phyloP scores from a whole-genome alignment of 2,797 vertebrate species.

The Dendrocincla fuliginosa region DNA sequence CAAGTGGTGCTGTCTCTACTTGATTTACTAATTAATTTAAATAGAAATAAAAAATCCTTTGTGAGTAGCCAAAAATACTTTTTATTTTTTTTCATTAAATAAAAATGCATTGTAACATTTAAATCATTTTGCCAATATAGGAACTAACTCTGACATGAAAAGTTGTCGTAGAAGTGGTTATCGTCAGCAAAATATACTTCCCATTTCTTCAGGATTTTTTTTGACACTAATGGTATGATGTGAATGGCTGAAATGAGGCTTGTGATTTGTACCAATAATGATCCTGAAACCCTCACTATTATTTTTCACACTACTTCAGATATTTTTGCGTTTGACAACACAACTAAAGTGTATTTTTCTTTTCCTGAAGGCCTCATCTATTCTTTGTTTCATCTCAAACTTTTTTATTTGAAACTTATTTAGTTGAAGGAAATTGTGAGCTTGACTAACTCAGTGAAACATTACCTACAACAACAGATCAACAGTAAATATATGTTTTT shows the following conservation, averaged over 20 bases:
- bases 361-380: background rate
- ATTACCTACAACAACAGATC: background rate
- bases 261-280: background rate
- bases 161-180: background rate
- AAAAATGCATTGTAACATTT: background rate
- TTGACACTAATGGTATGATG: background rate
- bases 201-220: background rate
- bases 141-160: background rate
- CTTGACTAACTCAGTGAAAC: background rate
- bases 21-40: background rate
- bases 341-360: background rate
- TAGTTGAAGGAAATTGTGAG: background rate
- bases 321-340: background rate
- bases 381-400: background rate
- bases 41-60: background rate
- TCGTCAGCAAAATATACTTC: background rate
- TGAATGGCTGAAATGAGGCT: background rate
- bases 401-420: background rate
- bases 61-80: background rate
- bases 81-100: background rate
- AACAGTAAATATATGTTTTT: background rate
- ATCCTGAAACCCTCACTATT: background rate
- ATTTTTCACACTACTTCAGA: background rate
- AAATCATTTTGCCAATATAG: background rate
- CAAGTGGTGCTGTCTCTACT: fast-evolving